Evolutionary conservation across 1,140 invertebrate genomes (phyloP), one percentile per base, ranked within the genome.

Genomic region (Akabosia matsudoensis): DNA sequence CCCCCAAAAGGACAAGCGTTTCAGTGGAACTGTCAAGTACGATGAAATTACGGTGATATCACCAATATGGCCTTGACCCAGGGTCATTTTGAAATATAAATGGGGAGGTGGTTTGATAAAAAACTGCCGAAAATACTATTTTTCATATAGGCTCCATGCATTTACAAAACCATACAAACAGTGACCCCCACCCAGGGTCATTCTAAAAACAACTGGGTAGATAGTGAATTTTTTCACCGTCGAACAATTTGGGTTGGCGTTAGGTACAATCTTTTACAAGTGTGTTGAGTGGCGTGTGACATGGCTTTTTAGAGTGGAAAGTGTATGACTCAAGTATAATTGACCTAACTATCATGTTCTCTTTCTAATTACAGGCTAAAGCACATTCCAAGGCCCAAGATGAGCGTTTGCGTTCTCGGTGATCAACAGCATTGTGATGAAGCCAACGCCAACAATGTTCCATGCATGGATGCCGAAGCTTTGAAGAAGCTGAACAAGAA

Each of bases 1-100:
- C 89, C 97, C 98, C 76, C 96, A 98, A 85, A 99, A 99, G 92
- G 98, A 99, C 89, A 99, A 99, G 88, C 97, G 98, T 98, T 99
- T 99, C 92, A 96, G 94, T 84, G 98, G 98, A 87, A 99, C 98
- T 84, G 96, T 99, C 88, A 99, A 97, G 97, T 99, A 97, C 88
- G 94, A 76, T 61, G 61, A 67, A 30, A 67, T 30, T 22, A 30
- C 31, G 30, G 28, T 67, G 4, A 61, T 28, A 51, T 31, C 31
- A 67, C 28, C 24, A 1, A 28, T 30, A 67, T 67, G 61, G 22
- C 61, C 61, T 67, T 67, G 22, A 67, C 61, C 61, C 61, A 67
- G 61, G 61, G 61, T 67, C 61, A 56, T 56, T 56, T 45, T 61
- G 16, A 61, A 67, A 67, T n/a, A 61, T 67, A 67, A 67, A 28